Evolutionary conservation across 2,888 invertebrate genomes (phyloP), one percentile per base, ranked within the genome.

Genomic region (Agrochola lychnidis): DNA sequence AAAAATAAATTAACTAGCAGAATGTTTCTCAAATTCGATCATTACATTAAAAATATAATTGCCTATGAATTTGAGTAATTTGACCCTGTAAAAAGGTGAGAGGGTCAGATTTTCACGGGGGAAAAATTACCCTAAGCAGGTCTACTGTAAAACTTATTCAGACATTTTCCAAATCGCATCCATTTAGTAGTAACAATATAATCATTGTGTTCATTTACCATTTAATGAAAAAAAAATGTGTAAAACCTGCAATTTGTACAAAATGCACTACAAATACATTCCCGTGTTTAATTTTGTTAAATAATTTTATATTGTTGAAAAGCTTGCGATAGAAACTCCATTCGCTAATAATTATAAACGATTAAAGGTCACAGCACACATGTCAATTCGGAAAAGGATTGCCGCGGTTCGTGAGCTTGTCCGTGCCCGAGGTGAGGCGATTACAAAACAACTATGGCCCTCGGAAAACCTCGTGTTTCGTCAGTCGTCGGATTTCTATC

Each of bases 231-330:
- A 30, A 30, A 30, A 57, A 63, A 56, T 72, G 36, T 70, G 36
- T 67, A 30, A 61, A 68, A 62, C 53, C 40, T 63, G 45, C n/a
- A 56, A 70, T 72, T 42, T 83, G 85, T 85, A 85, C 81, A 81
- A 85, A 67, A 64, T 70, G 76, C 78, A 81, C 72, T 45, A 56
- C 7, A 14, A 53, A 42, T 62, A 83, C 85, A 85, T 85, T 85
- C 85, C 85, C 57, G 14, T 78, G 36, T 76, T 73, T 53, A 61
- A 30, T 69, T 57, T 73, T 72, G 66, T 76, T 81, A 16, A 36
- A 36, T 36, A 36, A 36, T 36, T 36, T 36, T 36, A 36, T 36
- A 36, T 36, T 36, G 36, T 36, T 36, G 36, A 36, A 36, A 2
- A 36, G 12, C 10, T 30, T 61, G 4, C 22, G 0, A 36, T 36